Evolutionary conservation across 2,797 vertebrate species (phyloP).

Genomic region (Pogoniulus pusillus): DNA sequence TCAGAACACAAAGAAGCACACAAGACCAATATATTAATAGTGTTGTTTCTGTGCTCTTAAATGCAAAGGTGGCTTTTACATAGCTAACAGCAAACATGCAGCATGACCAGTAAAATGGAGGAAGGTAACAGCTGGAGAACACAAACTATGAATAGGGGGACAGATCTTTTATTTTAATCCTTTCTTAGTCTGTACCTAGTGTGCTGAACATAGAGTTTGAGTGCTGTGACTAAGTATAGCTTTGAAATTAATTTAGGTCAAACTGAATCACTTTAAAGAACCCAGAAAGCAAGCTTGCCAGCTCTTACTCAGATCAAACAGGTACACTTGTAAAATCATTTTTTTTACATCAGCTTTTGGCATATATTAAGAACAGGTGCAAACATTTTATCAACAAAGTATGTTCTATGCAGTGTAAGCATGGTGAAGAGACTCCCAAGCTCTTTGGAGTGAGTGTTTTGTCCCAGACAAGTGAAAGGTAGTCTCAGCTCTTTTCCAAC

Average conservation of each 20-base stretch:
- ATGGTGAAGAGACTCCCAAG: not conserved
- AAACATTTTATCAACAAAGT: not conserved
- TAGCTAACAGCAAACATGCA: not conserved
- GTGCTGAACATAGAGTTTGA: not conserved
- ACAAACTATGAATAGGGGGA: not conserved
- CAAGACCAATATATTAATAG: not conserved
- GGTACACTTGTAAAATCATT: not conserved
- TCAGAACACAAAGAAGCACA: constrained; percentile 20
- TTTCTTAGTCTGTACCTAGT: not conserved
- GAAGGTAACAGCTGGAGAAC: not conserved
- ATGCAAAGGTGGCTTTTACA: not conserved
- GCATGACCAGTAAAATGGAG: not conserved
- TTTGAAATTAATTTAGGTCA: constrained; percentile 14
- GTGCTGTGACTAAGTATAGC: not conserved
- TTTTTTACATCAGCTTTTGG: not conserved
- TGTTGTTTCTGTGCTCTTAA: not conserved
- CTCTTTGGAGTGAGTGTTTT: not conserved
- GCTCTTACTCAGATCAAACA: not conserved
- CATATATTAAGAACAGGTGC: not conserved
- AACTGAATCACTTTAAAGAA: not conserved
- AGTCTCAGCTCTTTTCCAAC: not conserved
- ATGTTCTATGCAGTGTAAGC: not conserved
- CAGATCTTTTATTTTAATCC: constrained; percentile 4
- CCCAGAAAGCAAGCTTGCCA: not conserved
- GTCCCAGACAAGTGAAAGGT: not conserved